Evolutionary conservation across 2,797 vertebrate genomes (phyloP), one percentile per base, ranked within the genome.

Genomic region (Adelosebastes latens): DNA sequence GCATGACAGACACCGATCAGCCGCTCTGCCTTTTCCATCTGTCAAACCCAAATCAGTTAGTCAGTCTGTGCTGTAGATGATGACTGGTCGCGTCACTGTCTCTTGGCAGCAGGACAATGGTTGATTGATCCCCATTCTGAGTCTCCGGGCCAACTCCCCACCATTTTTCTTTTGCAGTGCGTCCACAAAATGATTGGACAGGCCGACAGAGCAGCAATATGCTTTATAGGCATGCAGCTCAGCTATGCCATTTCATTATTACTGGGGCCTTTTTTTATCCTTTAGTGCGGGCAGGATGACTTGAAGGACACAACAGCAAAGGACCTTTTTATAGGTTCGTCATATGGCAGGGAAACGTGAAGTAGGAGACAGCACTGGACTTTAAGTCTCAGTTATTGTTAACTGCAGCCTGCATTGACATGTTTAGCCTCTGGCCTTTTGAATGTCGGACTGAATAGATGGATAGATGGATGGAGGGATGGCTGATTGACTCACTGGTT

Each of bases 221-320:
- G 42, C 64, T 80, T 82, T 58, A 82, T 24, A 74, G 88, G 77
- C 81, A 49, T 42, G 62, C 75, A 20, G 82, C 77, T 81, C 73
- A 53, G 75, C 71, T 83, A 83, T 76, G 80, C 68, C 63, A 63
- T 89, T 92, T 91, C 66, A 80, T 89, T 83, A 87, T 64, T 67
- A 77, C 72, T 9, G n/a, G 39, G 66, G 55, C 49, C 71, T 61
- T 69, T 70, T 81, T 59, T 61, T 69, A 67, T 75, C 63, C 79
- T 83, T 69, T 29, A 69, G 72, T 68, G 73, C 58, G 62, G 66
- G 53, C 65, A 59, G 20, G 78, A 83, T 60, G 79, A 81, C 69
- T 69, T 73, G 83, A 87, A 88, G 77, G 84, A 77, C 81, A 79
- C 36, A 72, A 72, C 59, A 72, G 72, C 46, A 72, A 63, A 55